Evolutionary conservation across 2,797 vertebrate genomes (phyloP), one percentile per base, ranked within the genome.

Genomic region (Huso huso): DNA sequence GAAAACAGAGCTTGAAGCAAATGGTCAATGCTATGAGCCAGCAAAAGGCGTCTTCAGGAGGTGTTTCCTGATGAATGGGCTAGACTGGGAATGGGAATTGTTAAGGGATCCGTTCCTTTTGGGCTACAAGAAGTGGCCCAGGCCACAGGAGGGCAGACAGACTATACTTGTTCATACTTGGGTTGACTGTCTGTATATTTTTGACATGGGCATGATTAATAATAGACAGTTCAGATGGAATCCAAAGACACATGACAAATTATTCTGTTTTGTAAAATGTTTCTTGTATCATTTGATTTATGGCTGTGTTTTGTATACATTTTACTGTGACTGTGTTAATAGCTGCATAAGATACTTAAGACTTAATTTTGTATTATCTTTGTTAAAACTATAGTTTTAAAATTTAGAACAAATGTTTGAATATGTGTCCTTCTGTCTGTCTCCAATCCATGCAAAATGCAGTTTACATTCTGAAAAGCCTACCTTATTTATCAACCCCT

Each of bases 101-200:
- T 37, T 37, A 37, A 37, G 37, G 37, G 37, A 37, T 37, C 37
- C 37, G 5, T 37, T 5, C 53, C 80, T 79, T 81, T 80, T 79
- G 84, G 85, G 83, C 82, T 86, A 83, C 82, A 82, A 83, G 82
- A 83, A 83, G 87, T 83, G 80, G 80, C 82, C 84, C 81, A 81
- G 70, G 77, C 5, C 62, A 73, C 74, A 72, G 74, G 76, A 69
- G 81, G 82, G 79, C 78, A 78, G 76, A 72, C 76, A 64, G 67
- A 76, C 78, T 77, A 75, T 72, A 81, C 83, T 82, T 81, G 82
- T 78, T 84, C 81, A 78, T 50, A 52, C 51, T 37, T 71, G 74
- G 68, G 70, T 73, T 75, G 74, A 60, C 73, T 59, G 70, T 70
- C 60, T 60, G 63, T 60, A 51, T 66, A 60, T 23, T 61, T 69